These are phyloP conservation scores for Vollenhovia emeryi DNA, from an alignment of 1,140 invertebrate species.

Conservation along the genomic window DNA sequence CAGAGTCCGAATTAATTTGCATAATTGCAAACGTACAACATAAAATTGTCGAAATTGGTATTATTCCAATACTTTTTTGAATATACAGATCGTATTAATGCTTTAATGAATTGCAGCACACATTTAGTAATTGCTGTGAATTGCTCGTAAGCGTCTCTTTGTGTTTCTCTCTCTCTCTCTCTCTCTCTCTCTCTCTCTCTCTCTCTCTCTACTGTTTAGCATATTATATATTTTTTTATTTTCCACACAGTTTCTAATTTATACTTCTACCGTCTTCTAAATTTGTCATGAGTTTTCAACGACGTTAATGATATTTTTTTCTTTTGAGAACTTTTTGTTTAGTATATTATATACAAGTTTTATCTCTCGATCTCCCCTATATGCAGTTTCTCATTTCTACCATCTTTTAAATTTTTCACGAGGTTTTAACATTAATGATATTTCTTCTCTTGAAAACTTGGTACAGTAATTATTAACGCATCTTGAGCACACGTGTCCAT, in stretches of 20 bases:
- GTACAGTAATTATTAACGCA: neutral
- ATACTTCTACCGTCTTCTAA: neutral
- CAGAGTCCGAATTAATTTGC: constrained; percentile 3
- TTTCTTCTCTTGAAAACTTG: neutral
- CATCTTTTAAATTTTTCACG: neutral
- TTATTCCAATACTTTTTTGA: neutral
- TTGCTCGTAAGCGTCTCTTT: neutral
- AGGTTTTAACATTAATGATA: neutral
- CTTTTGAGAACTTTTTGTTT: too few species aligned
- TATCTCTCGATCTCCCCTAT: too few species aligned
- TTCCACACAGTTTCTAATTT: neutral
- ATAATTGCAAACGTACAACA: neutral
- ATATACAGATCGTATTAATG: neutral
- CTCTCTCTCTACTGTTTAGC: neutral
- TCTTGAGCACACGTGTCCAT: neutral
- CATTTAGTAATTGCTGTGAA: neutral
- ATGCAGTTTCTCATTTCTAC: neutral
- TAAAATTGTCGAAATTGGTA: neutral
- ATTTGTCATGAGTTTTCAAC: neutral
- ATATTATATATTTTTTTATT: neutral
- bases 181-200: too few species aligned
- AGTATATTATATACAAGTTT: too few species aligned
- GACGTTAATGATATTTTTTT: too few species aligned
- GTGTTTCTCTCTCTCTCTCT: too few species aligned
- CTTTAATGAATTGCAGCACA: neutral